Percentiles rank a stretch among this genome's conserved stretches.
Conservation (phyloP, 2,888 invertebrate species). For the Hydroisotoma schaefferi region DNA sequence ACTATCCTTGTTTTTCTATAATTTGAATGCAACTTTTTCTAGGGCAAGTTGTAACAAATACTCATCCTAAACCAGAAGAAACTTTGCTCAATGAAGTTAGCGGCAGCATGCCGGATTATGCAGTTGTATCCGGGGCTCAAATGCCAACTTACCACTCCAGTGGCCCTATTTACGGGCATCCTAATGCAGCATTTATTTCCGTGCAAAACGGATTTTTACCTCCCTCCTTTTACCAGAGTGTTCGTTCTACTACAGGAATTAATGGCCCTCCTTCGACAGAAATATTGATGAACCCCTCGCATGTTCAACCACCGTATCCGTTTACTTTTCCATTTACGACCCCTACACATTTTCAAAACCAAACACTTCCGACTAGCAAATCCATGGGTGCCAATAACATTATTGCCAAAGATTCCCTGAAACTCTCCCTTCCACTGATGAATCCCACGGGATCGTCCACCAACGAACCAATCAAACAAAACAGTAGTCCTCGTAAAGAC, state of each 20-base stretch:
- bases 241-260: slow-evolving; percentile 16
- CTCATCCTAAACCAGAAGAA: slow-evolving; percentile 18
- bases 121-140: slow-evolving; percentile 22
- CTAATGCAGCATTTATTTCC: slow-evolving; percentile 21
- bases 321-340: slow-evolving; percentile 33
- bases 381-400: slow-evolving; percentile 3
- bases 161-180: slow-evolving; percentile 33
- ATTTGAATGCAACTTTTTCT: no score
- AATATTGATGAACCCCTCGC: slow-evolving; percentile 38
- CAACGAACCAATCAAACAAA: neutral
- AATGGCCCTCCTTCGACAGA: slow-evolving; percentile 32
- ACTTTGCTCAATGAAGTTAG: slow-evolving; percentile 31
- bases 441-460: neutral
- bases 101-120: slow-evolving; percentile 34
- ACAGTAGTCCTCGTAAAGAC: neutral
- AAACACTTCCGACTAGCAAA: neutral
- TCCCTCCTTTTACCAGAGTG: slow-evolving; percentile 27
- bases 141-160: slow-evolving; percentile 29
- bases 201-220: slow-evolving; percentile 34
- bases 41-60: neutral
- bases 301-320: slow-evolving; percentile 20
- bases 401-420: neutral
- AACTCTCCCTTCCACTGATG: neutral
- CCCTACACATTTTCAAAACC: slow-evolving; percentile 15
- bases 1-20: no score